Conservation (phyloP, 2,888 invertebrate genomes). For the Polyploca ridens region DNA sequence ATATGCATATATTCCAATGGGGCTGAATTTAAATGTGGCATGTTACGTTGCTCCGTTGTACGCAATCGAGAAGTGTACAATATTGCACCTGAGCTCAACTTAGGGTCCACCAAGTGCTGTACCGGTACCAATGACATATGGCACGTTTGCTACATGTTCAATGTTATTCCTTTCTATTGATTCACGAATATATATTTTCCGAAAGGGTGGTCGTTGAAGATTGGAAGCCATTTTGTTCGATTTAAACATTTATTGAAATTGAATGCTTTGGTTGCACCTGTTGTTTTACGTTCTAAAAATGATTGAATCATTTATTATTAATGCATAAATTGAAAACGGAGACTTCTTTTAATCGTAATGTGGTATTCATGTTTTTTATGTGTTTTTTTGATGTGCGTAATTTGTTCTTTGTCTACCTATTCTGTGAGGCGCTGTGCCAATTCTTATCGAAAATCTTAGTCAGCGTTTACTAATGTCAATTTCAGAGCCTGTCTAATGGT, state of each 20-base stretch:
- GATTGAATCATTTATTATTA: neutral
- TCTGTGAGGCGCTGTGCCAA: too few species aligned
- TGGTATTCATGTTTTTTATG: too few species aligned
- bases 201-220: neutral
- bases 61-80: constrained; percentile 50
- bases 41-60: constrained; percentile 34
- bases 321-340: neutral
- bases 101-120: constrained; percentile 19
- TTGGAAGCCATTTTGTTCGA: constrained; percentile 41
- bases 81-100: constrained; percentile 61
- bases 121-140: constrained; percentile 37
- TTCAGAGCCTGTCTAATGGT: too few species aligned
- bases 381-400: too few species aligned
- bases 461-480: too few species aligned
- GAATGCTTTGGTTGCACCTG: constrained; percentile 10
- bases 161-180: constrained; percentile 43
- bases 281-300: neutral
- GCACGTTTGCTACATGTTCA: constrained; percentile 38
- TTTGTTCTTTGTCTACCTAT: too few species aligned
- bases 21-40: constrained; percentile 13
- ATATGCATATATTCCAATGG: constrained; percentile 11
- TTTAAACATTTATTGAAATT: constrained; percentile 28
- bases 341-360: neutral
- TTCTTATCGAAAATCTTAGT: too few species aligned
- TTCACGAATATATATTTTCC: constrained; percentile 37